Conservation (phyloP, 2,888 invertebrate species). For the Oconnorella tubifera region DNA sequence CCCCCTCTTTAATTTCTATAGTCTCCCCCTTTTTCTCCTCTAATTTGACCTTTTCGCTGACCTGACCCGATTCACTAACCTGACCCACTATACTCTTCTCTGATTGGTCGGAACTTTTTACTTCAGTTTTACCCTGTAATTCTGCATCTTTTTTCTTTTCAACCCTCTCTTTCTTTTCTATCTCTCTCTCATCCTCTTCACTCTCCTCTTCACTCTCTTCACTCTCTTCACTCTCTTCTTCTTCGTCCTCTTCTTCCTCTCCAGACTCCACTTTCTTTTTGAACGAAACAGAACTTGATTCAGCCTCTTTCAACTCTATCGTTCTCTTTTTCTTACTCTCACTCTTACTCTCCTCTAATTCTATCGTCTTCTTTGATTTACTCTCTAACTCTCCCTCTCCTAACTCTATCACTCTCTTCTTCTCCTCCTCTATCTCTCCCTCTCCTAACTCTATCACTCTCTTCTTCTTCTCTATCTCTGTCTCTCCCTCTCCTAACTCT, state of each 20-base stretch:
- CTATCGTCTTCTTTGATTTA: too few species aligned
- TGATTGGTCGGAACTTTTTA: too few species aligned
- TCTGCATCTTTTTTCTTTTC: background rate
- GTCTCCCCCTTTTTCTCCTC: slow-evolving; percentile 4
- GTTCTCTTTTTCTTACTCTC: background rate
- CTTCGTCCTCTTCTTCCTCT: slow-evolving; percentile 1
- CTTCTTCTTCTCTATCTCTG: too few species aligned
- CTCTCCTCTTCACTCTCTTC: slow-evolving; percentile 15
- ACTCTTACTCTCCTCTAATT: too few species aligned
- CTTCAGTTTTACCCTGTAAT: background rate
- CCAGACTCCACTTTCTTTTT: background rate
- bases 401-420: too few species aligned
- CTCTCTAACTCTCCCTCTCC: too few species aligned
- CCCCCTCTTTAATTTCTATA: background rate
- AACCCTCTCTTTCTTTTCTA: slow-evolving; percentile 4
- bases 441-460: too few species aligned
- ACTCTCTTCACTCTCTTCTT: slow-evolving; percentile 5
- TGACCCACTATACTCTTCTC: too few species aligned
- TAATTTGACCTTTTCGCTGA: background rate
- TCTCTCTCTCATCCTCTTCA: background rate
- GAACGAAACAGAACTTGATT: background rate
- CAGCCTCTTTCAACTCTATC: background rate
- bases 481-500: too few species aligned
- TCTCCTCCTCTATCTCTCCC: too few species aligned
- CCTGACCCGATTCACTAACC: too few species aligned